Base-by-base conservation (phyloP, 2,797 vertebrate species). In the Tamandua tetradactyla region DNA sequence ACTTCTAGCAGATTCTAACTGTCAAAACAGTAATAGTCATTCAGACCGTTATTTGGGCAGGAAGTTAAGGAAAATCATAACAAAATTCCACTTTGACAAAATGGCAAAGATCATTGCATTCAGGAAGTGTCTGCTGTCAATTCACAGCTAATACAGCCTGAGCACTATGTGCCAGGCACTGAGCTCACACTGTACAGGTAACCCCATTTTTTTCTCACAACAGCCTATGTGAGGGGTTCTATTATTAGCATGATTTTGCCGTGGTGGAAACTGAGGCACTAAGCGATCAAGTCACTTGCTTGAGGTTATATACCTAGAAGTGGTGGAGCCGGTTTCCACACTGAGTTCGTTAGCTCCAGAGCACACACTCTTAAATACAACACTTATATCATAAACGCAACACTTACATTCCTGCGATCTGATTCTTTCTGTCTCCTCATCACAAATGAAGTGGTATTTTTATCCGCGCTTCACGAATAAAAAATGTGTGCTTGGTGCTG, bases 401-500 rank as follows among this genome's bases (percentile, higher is more conserved):
- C 44, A 35, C 35, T n/a, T 78, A 25, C 79, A 18, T 49, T 47
- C 7, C 72, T 27, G 47, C 27, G 44, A 4, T 59, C 12, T 91
- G 85, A 66, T 40, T 86, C 44, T 71, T 89, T 55, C 61, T 82
- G 10, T 89, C 83, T 91, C 66, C 59, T 68, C 15, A 72, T 7
- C 22, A 80, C 61, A 89, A 71, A 76, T 47, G 35, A 94, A 71
- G 57, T 44, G 49, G 59, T 80, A 49, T 47, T 86, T 96, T 95
- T 80, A 94, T 32, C 44, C n/a, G 18, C 57, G 74, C 42, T 91
- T 74, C 79, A 42, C 27, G 83, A 72, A 91, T 59, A 68, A 55
- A 88, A n/a, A 76, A 81, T 25, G 55, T 69, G n/a, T 85, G n/a
- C 35, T 59, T 85, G 10, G 7, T 13, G 49, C 74, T 85, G 75